Evolutionary conservation across 92 coral and sea anemone species (phyloP), one percentile per base, ranked within the genome.

Genomic region (Parazoanthus darwini): DNA sequence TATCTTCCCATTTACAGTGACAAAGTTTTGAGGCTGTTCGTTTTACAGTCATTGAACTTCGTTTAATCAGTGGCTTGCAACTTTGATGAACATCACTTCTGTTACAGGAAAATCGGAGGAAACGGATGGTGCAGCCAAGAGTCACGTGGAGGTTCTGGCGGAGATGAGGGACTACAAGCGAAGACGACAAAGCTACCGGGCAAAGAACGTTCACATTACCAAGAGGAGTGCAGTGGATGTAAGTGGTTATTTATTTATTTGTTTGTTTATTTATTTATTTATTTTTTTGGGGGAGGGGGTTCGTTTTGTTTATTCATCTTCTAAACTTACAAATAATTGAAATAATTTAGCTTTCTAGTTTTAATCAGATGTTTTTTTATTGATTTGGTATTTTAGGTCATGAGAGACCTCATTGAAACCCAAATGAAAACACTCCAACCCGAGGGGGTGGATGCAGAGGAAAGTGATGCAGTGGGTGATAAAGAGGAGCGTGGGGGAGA

Each of bases 171-270:
- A 97, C 82, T 97, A 97, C 91, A 97, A 95, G 73, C 92, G 99
- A 80, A 92, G 99, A n/a, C 92, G 99, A n/a, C 99, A 97, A 76
- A 95, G 96, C 75, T 97, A 97, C 89, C 96, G 99, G 58, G 99
- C 99, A 23, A 97, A 97, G 81, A 97, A 97, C 82, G 99, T 97
- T 8, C 99, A 97, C 92, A 95, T 95, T 74, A 97, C 99, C 9
- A 97, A 97, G 86, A 90, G 99, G 67, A 89, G 96, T 63, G 94
- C 95, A 5, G 93, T 94, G 22, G 99, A 97, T 88, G 99, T 97
- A 77, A 80, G 94, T 36, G 16, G 54, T 50, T 74, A 29, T 29
- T 29, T 29, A 29, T 29, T 29, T 29, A 29, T 29, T 29, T 29
- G 33, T 29, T 29, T 29, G 33, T 29, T 29, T 29, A 29, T 29